Conservation (phyloP, 2,797 vertebrate genomes). For the Emys orbicularis region DNA sequence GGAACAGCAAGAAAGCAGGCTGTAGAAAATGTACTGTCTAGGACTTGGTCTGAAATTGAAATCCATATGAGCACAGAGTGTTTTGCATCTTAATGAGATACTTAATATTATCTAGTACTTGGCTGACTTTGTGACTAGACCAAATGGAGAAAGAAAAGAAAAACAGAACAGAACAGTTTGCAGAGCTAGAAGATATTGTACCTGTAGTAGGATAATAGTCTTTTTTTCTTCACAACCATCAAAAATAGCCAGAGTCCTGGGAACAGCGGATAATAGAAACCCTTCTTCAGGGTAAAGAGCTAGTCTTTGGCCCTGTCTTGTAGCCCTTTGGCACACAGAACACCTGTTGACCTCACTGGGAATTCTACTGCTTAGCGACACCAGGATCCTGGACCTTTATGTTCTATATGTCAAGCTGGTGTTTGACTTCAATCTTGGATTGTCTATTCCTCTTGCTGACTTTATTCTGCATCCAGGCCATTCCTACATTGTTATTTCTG, state of each 20-base stretch:
- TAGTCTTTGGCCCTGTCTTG: background rate
- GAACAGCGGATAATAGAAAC: background rate
- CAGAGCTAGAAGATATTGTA: fast-evolving
- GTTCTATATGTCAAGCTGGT: fast-evolving
- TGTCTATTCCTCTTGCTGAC: fast-evolving
- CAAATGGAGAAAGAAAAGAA: background rate
- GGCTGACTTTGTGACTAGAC: background rate
- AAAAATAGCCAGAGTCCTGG: background rate
- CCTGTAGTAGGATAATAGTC: fast-evolving
- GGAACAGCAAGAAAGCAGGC: conserved; percentile 45
- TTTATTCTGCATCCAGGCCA: background rate
- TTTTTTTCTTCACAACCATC: background rate
- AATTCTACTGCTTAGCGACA: background rate
- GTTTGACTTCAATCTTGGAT: background rate
- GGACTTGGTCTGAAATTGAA: conserved; percentile 47
- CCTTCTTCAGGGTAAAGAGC: background rate
- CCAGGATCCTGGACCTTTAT: background rate
- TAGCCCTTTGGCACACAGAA: fast-evolving
- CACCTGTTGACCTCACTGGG: background rate
- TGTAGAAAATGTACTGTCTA: conserved; percentile 60
- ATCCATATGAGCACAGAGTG: conserved; percentile 14
- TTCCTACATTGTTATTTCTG: background rate
- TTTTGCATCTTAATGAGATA: conserved; percentile 45
- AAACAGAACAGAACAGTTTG: background rate
- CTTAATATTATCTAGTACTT: background rate